Evolutionary conservation across 1,140 invertebrate species (phyloP), one percentile per base, ranked within the genome.

Genomic region (Centruroides sculpturatus): DNA sequence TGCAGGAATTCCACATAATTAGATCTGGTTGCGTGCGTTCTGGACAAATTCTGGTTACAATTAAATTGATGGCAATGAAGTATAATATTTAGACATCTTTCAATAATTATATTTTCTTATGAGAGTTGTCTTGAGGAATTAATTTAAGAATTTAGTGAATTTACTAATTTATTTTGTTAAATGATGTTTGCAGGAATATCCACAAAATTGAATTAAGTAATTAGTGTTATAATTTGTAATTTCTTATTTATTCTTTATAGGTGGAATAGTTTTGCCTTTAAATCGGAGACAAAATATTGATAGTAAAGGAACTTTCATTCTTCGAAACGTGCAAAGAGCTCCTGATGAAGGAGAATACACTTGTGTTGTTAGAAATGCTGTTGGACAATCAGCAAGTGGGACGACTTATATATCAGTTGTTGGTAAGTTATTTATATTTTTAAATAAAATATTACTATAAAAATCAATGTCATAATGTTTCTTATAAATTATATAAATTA

Each of bases 261-360:
- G 80, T 75, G 81, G 78, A 41, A 79, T 86, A 53, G 81, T 85
- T 5, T 77, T 98, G 54, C 92, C 92, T 56, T 91, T 93, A 72
- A 96, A 95, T 73, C 83, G 92, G 67, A 89, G 95, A 67, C 92
- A 96, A 71, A 90, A 91, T 70, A 90, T 95, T 35, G 90, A 88
- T 75, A 85, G 85, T 36, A 92, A 94, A 69, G 92, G 92, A 57
- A 93, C 89, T 0, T 80, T 97, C 0, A 89, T 92, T 56, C 92
- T 97, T 67, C 86, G 92, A 72, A 92, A 92, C 71, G 89, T 96
- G 2, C 91, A 95, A 74, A 80, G 90, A 41, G 80, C 82, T 64
- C 86, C 87, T 59, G 92, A 97, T 75, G 88, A 94, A 71, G 92
- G 92, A 3, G 86, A 86, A 2, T 98, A 98, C 76, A 92, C 86